These are phyloP conservation scores for Phyllostomus discolor DNA, from an alignment of 2,113 vertebrate species.

Conservation along the genomic window DNA sequence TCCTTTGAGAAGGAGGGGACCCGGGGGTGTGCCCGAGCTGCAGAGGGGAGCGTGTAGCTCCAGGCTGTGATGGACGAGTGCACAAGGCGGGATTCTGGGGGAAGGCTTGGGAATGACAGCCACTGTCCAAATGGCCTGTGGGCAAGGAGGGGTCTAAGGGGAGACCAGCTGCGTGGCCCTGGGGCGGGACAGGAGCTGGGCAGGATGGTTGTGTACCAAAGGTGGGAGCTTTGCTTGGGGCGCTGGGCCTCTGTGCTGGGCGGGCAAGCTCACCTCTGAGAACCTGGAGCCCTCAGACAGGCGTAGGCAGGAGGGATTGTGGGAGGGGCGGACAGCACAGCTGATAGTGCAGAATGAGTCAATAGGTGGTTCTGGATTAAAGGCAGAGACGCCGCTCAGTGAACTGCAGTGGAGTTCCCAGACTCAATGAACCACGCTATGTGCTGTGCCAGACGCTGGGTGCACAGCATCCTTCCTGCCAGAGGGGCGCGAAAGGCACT, in stretches of 20 bases:
- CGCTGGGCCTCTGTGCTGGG: too few species aligned
- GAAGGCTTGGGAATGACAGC: background rate
- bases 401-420: background rate
- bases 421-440: accelerated
- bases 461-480: background rate
- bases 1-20: background rate
- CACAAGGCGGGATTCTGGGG: background rate
- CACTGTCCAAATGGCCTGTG: accelerated
- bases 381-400: background rate
- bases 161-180: accelerated
- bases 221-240: background rate
- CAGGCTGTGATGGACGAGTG: background rate
- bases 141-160: background rate
- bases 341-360: too few species aligned
- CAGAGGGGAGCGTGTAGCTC: background rate
- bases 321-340: background rate
- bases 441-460: too few species aligned
- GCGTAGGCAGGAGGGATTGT: background rate
- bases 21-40: background rate
- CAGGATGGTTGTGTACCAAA: accelerated
- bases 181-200: background rate
- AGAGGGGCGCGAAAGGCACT: background rate
- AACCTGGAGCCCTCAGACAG: accelerated
- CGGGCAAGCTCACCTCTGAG: background rate
- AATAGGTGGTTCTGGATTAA: background rate